Percentiles rank a stretch among this genome's conserved stretches.
These are phyloP conservation scores for Amphiura filiformis DNA, from an alignment of 35 echinoderm and acorn worm genomes.

Conservation along the genomic window DNA sequence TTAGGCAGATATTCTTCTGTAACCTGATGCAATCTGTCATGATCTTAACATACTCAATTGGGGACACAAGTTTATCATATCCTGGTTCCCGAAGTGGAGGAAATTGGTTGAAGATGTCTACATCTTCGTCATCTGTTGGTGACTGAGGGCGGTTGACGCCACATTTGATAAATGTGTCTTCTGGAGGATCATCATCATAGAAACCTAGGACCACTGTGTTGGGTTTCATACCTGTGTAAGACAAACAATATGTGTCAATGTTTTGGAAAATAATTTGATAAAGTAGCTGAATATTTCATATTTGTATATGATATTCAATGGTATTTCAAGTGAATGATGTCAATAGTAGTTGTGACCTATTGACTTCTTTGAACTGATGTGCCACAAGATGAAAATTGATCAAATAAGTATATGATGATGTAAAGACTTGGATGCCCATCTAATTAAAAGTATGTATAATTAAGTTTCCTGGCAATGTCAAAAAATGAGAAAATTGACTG, in stretches of 20 bases:
- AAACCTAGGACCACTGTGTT: constrained; percentile 91
- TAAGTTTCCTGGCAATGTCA: too few relatives aligned
- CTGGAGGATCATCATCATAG: constrained; percentile 64
- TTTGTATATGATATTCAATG: neutral
- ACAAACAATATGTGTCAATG: neutral
- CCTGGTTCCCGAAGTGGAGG: constrained; percentile 36
- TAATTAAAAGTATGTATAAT: too few relatives aligned
- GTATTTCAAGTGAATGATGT: neutral
- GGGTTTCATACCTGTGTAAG: constrained; percentile 81
- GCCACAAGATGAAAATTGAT: too few relatives aligned
- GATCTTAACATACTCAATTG: constrained; percentile 76
- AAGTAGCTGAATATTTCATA: neutral
- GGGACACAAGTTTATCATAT: constrained; percentile 41
- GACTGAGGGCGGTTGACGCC: neutral
- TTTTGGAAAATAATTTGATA: neutral
- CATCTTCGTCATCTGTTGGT: constrained; percentile 43
- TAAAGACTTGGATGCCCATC: too few relatives aligned
- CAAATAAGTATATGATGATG: too few relatives aligned
- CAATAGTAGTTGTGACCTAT: too few relatives aligned
- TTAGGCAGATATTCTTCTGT: constrained; percentile 78
- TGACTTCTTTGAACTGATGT: too few relatives aligned
- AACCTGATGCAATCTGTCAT: constrained; percentile 65
- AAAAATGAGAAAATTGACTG: too few relatives aligned
- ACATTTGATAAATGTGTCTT: constrained; percentile 50
- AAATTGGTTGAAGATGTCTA: constrained; percentile 34